These are phyloP conservation scores for Mormyrops attenuatus DNA, from an alignment of 2,797 vertebrate species.

Conservation along the genomic window DNA sequence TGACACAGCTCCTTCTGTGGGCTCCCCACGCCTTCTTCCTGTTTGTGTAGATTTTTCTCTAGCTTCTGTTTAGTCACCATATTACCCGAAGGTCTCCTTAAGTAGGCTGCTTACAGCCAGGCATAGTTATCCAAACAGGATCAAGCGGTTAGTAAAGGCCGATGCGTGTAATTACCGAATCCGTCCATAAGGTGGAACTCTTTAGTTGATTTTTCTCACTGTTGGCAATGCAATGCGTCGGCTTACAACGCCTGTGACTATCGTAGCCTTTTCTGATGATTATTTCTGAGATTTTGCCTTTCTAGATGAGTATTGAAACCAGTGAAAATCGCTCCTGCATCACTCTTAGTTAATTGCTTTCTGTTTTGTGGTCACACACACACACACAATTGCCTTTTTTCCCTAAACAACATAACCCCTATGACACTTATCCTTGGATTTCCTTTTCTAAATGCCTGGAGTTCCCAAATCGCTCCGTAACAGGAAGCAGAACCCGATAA, in stretches of 20 bases:
- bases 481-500: conserved; percentile 13
- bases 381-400: background rate
- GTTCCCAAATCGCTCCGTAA: background rate
- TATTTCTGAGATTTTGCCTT: background rate
- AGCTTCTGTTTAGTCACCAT: background rate
- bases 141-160: background rate
- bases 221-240: background rate
- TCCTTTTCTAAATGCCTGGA: background rate
- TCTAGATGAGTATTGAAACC: background rate
- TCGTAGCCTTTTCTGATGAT: background rate
- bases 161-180: background rate
- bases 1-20: background rate
- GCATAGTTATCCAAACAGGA: background rate
- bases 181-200: conserved; percentile 4
- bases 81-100: background rate
- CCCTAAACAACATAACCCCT: background rate
- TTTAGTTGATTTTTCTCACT: background rate
- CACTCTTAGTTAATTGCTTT: background rate
- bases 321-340: background rate
- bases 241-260: background rate
- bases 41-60: background rate
- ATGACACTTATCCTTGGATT: background rate
- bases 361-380: background rate
- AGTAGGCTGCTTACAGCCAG: background rate
- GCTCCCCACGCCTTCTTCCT: background rate